These are phyloP conservation scores for Entomobrya multifasciata DNA, from an alignment of 2,888 invertebrate species.

Conservation along the genomic window DNA sequence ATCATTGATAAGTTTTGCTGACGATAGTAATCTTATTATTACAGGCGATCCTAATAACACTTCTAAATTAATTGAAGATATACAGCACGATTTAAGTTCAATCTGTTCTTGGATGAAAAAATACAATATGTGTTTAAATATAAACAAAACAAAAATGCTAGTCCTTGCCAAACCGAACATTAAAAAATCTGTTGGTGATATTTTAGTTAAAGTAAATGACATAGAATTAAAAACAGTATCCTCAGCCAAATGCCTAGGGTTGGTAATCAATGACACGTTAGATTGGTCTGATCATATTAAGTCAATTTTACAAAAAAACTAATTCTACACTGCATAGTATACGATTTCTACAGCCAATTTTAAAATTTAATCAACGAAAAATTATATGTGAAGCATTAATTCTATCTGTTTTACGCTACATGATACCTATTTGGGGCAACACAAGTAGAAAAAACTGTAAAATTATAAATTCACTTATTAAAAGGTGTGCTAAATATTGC, in stretches of 20 bases:
- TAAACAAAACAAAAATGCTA: conserved; percentile 62
- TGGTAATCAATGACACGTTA: background rate
- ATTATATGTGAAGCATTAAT: too few species aligned
- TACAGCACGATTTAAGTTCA: background rate
- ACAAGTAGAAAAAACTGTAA: too few species aligned
- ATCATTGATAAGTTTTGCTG: conserved; percentile 29
- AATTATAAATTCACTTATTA: too few species aligned
- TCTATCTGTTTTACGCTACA: too few species aligned
- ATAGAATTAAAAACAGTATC: background rate
- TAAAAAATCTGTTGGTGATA: background rate
- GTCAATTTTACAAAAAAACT: too few species aligned
- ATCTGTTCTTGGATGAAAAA: conserved; percentile 41
- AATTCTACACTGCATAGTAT: too few species aligned
- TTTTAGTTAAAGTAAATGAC: background rate
- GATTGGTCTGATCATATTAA: too few species aligned
- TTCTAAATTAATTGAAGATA: background rate
- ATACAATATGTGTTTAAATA: too few species aligned
- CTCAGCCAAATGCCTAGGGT: background rate
- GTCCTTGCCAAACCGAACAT: conserved; percentile 25
- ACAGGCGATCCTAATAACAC: conserved; percentile 37
- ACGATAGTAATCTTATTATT: conserved; percentile 41
- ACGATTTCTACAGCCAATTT: too few species aligned
- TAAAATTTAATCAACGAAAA: too few species aligned
- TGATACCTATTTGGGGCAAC: too few species aligned
- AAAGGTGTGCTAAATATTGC: too few species aligned